Conservation (phyloP, 2,113 vertebrate species). For the Chrysemys picta region DNA sequence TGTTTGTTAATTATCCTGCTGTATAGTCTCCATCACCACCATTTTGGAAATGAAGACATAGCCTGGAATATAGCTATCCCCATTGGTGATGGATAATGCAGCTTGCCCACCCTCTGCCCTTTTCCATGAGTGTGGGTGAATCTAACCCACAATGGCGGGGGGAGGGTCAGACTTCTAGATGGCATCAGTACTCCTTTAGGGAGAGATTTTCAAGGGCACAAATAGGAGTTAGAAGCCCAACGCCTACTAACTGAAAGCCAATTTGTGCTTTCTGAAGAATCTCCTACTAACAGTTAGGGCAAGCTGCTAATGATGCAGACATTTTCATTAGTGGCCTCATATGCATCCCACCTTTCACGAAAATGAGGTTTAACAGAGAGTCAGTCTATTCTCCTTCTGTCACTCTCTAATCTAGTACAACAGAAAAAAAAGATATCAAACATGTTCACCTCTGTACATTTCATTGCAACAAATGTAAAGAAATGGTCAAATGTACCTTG, state of each 20-base stretch:
- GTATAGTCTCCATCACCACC: neutral
- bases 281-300: neutral
- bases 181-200: neutral
- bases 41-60: neutral
- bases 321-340: conserved; percentile 21
- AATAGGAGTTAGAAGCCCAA: neutral
- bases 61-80: neutral
- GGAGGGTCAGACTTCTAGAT: neutral
- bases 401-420: conserved; percentile 53
- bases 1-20: neutral
- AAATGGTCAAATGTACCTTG: conserved; percentile 33
- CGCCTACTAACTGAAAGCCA: neutral
- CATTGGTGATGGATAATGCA: neutral
- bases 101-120: neutral
- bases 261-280: neutral
- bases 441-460: conserved; percentile 15
- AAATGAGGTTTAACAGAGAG: conserved; percentile 20
- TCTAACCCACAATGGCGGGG: neutral
- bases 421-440: conserved; percentile 50
- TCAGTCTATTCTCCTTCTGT: conserved; percentile 30
- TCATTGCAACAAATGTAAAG: conserved; percentile 38
- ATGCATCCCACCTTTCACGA: conserved; percentile 28
- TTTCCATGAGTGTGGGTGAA: neutral
- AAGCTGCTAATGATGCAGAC: conserved; percentile 54
- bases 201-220: neutral